Conservation (phyloP, 2,888 invertebrate species). For the Zhuqinia jingwanae region DNA sequence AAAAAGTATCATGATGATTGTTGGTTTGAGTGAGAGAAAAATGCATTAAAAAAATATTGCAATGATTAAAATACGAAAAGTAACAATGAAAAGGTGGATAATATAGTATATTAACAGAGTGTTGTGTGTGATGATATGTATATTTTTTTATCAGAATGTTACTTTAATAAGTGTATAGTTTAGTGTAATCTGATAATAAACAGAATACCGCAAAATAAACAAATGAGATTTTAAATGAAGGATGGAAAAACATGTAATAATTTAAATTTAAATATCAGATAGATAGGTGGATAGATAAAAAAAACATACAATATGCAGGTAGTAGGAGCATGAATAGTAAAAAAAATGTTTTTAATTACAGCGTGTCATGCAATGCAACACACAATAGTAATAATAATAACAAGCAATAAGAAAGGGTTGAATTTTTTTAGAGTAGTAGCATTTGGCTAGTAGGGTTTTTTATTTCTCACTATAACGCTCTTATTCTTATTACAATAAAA, state of each 20-base stretch:
- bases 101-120: too few species aligned
- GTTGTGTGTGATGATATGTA: too few species aligned
- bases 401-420: background rate
- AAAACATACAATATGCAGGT: background rate
- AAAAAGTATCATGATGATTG: background rate
- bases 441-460: constrained; percentile 32
- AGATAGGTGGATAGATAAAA: background rate
- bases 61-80: too few species aligned
- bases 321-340: constrained; percentile 3
- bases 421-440: constrained; percentile 14
- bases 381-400: background rate
- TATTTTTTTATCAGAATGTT: background rate
- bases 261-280: constrained; percentile 34
- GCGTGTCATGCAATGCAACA: constrained; percentile 50
- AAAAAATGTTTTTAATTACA: constrained; percentile 63
- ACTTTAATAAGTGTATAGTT: too few species aligned
- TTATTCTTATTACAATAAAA: background rate
- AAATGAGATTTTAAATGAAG: constrained; percentile 25
- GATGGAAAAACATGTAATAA: constrained; percentile 18
- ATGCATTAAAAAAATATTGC: background rate
- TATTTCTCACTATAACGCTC: background rate
- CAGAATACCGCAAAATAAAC: background rate
- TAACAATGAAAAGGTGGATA: constrained; percentile 21
- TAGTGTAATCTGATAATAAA: background rate
- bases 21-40: background rate